Evolutionary conservation across 2,797 vertebrate species (phyloP), one percentile per base, ranked within the genome.

Genomic region (Parauchenoglanis punctatus): DNA sequence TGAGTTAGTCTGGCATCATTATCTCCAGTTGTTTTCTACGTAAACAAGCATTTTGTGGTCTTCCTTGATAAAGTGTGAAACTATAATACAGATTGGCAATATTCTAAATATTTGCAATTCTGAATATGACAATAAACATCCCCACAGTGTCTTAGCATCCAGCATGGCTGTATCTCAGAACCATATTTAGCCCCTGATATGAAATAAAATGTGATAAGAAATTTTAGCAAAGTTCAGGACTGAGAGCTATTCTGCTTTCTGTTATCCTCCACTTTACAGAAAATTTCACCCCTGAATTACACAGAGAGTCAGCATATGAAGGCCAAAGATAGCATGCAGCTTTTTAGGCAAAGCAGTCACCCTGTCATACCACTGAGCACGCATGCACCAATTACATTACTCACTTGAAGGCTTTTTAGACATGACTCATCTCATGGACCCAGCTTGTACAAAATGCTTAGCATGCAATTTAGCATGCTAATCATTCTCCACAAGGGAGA

Each of bases 401-500:
- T 61, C 31, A 25, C 2, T 11, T 44, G 17, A 61, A 44, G 35
- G 11, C 40, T 35, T 44, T 61, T 61, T 81, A 59, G 10, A 61
- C 12, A 44, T 25, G 31, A 81, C 59, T 44, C 11, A 61, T 81
- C 78, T 44, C 56, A 61, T 59, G 12, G 35, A 7, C 28, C 31
- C 10, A 80, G 4, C 11, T 12, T 80, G 10, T 59, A 40, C 54
- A 80, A 58, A 80, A 54, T 40, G 35, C 58, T 31, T 77, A 77
- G 15, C 49, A 56, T 77, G 75, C 15, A 18, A 2, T 54, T 58
- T 58, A 78, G 52, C 28, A 58, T 28, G 18, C 54, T 81, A 61
- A 61, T 61, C 31, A 81, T 44, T 81, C 56, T 81, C 78, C 78
- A 61, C 20, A 81, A 81, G 52, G 54, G 54, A 58, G 28, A 78